phyloP scores from a whole-genome alignment of 2,797 vertebrate genomes.

The Notamacropus eugenii region DNA sequence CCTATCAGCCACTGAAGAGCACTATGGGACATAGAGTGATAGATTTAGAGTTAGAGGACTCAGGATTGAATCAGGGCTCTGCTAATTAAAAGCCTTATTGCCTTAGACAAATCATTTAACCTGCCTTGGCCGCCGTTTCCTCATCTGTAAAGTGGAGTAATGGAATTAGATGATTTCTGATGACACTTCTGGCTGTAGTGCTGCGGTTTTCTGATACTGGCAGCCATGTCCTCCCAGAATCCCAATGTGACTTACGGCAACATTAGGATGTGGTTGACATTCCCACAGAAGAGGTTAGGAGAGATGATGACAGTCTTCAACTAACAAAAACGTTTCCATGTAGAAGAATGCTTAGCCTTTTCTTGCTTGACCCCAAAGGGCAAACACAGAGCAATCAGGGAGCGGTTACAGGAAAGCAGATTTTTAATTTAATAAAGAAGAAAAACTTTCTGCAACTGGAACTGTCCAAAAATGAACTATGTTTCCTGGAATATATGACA shows the following conservation, averaged over 20 bases:
- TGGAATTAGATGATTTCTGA: conserved; percentile 43
- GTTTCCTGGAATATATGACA: not conserved
- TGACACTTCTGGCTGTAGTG: conserved; percentile 21
- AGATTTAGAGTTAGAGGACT: not conserved
- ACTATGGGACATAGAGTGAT: not conserved
- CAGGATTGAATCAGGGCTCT: not conserved
- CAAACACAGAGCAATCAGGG: not conserved
- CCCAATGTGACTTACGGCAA: not conserved
- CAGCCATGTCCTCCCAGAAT: conserved; percentile 11
- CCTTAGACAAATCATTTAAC: not conserved
- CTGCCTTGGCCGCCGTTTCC: not conserved
- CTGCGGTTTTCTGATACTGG: not conserved
- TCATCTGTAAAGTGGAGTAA: conserved; percentile 10
- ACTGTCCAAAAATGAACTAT: not conserved
- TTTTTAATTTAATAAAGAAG: not conserved
- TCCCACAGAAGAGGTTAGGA: not conserved
- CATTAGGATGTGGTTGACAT: not conserved
- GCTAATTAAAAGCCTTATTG: not conserved
- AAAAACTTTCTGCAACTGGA: not conserved
- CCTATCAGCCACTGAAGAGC: not conserved
- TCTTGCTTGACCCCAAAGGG: not conserved
- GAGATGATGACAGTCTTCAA: not conserved
- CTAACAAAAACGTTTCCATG: not conserved
- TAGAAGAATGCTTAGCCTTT: not conserved
- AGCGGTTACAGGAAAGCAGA: not conserved